These are phyloP conservation scores for Urocitellus parryii DNA, from an alignment of 2,113 vertebrate species.

Conservation along the genomic window DNA sequence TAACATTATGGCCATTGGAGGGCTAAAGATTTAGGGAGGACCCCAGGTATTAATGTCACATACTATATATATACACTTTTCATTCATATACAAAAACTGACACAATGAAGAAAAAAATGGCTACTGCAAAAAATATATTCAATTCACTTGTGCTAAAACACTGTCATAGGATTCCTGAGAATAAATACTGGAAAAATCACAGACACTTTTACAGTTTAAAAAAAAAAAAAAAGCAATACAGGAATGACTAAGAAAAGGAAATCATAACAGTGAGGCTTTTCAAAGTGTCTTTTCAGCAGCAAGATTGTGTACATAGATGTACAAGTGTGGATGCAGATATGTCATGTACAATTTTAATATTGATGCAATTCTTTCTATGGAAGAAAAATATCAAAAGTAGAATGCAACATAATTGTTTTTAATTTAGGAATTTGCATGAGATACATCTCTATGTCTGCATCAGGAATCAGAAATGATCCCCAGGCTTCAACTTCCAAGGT, in stretches of 20 bases:
- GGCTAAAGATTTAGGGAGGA: background rate
- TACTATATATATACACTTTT: background rate
- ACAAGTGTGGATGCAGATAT: background rate
- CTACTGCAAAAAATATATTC: background rate
- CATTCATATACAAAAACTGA: background rate
- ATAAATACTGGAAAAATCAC: background rate
- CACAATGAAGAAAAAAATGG: background rate
- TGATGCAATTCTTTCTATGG: background rate
- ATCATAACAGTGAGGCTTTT: background rate
- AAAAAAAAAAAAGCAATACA: background rate
- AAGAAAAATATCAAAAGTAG: background rate
- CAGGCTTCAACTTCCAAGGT: background rate
- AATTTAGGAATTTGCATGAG: constrained; percentile 28
- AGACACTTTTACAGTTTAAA: background rate
- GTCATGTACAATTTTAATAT: background rate
- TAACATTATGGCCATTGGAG: background rate
- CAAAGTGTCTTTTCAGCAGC: background rate
- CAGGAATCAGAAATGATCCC: background rate
- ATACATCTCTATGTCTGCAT: background rate
- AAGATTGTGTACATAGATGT: background rate
- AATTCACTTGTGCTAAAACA: background rate
- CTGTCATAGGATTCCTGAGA: background rate
- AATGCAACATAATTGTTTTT: background rate
- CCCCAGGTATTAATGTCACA: background rate
- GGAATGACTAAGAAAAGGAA: background rate